A percentile compares a stretch with the other conserved stretches of the same genome.
Conservation (phyloP, 2,113 vertebrate species). For the Scomber colias region DNA sequence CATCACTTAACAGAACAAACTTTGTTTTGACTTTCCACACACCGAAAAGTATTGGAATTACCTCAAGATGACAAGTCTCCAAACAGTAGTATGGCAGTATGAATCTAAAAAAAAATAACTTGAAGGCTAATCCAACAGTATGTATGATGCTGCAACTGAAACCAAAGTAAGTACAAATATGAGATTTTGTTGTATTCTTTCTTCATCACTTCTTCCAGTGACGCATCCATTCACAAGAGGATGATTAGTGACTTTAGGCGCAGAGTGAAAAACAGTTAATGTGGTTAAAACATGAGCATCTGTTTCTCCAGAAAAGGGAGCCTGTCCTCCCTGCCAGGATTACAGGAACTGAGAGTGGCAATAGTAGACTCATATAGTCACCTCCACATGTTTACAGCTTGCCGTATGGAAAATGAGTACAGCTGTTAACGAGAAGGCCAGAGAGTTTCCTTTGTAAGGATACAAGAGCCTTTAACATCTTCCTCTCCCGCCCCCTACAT, state of each 20-base stretch:
- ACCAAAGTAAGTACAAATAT: constrained; percentile 30
- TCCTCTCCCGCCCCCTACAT: too few species aligned
- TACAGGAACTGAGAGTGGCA: constrained; percentile 9
- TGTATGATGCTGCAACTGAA: constrained; percentile 22
- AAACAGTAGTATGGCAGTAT: background rate
- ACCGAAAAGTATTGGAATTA: constrained; percentile 12
- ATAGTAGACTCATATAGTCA: background rate
- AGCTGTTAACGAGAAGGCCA: background rate
- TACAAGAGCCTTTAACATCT: too few species aligned
- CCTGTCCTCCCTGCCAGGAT: background rate
- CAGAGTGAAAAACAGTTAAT: constrained; percentile 9
- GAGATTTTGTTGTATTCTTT: constrained; percentile 44
- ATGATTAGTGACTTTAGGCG: constrained; percentile 31
- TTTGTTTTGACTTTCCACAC: constrained; percentile 37
- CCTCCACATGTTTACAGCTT: background rate
- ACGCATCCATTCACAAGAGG: constrained; percentile 7
- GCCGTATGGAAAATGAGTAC: background rate
- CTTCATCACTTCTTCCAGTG: constrained; percentile 30
- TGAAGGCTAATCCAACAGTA: constrained; percentile 1
- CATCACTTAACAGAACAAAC: constrained; percentile 42
- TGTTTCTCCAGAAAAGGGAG: constrained; percentile 6
- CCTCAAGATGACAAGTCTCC: constrained; percentile 10
- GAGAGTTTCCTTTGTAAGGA: background rate
- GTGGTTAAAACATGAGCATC: constrained; percentile 21
- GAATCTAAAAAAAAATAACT: background rate